Conservation (phyloP, 2,113 vertebrate genomes). For the Pygoscelis antarcticus region DNA sequence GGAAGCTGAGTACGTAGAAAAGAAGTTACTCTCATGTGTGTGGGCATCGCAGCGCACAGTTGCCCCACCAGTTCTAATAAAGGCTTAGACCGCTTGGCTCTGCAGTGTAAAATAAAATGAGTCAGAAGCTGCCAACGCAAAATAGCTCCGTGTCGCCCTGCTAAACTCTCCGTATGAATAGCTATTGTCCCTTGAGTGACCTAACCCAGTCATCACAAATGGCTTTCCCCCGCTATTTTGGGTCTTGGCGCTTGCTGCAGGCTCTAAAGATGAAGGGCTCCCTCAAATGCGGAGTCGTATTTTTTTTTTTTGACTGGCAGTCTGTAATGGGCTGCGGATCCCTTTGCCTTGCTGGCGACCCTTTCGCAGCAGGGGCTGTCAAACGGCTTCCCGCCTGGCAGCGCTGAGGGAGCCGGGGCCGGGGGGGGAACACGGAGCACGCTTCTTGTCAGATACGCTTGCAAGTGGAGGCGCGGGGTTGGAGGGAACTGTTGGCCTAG, state of each 20-base stretch:
- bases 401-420: neutral
- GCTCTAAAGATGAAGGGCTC: neutral
- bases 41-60: accelerated
- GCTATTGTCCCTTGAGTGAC: neutral
- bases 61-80: neutral
- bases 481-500: neutral
- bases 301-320: neutral
- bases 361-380: neutral
- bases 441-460: accelerated
- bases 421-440: accelerated
- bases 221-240: neutral
- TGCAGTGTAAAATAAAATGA: neutral
- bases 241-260: neutral
- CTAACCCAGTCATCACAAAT: too few species aligned
- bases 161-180: neutral
- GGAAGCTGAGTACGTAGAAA: neutral
- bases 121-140: neutral
- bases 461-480: neutral
- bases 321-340: accelerated
- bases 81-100: neutral
- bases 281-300: accelerated
- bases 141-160: neutral
- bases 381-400: neutral
- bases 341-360: accelerated
- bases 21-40: neutral